Percentiles rank a stretch among this genome's conserved stretches.
Conservation (phyloP, 2,113 vertebrate genomes). For the Pyrgilauda ruficollis region DNA sequence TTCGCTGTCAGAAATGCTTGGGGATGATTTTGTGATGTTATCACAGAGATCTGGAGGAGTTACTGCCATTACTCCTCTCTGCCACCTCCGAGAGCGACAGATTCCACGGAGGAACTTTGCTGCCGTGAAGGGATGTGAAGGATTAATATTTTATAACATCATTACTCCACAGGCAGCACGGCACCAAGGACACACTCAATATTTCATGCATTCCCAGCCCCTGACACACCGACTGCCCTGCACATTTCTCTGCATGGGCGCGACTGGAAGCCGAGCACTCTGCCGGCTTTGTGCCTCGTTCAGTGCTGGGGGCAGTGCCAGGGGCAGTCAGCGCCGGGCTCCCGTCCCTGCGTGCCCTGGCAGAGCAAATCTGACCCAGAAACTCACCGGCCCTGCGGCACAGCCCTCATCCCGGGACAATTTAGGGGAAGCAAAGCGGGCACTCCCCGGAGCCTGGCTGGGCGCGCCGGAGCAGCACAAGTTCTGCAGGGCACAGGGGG, state of each 20-base stretch:
- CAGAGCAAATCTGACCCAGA: neutral
- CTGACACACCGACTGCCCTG: neutral
- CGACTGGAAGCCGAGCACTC: neutral
- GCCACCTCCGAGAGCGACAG: slow-evolving; percentile 2
- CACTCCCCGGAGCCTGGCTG: neutral
- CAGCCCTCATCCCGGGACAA: neutral
- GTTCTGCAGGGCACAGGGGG: neutral
- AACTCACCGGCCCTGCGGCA: neutral
- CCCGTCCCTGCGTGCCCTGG: fast-evolving
- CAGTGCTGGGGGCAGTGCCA: neutral
- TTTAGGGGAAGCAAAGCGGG: neutral
- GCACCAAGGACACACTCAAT: neutral
- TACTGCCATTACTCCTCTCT: neutral
- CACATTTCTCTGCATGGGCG: neutral
- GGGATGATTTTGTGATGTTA: neutral
- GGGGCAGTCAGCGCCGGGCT: neutral
- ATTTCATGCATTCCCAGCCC: neutral
- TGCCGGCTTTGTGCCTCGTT: neutral
- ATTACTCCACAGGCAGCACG: neutral
- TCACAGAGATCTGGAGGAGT: neutral
- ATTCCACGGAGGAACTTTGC: neutral
- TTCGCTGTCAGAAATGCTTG: neutral
- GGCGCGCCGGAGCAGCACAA: neutral
- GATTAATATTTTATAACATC: slow-evolving; percentile 23
- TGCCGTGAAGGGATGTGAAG: neutral